Base-by-base conservation (phyloP, 2,888 invertebrate species). In the Acrocera orbiculus region DNA sequence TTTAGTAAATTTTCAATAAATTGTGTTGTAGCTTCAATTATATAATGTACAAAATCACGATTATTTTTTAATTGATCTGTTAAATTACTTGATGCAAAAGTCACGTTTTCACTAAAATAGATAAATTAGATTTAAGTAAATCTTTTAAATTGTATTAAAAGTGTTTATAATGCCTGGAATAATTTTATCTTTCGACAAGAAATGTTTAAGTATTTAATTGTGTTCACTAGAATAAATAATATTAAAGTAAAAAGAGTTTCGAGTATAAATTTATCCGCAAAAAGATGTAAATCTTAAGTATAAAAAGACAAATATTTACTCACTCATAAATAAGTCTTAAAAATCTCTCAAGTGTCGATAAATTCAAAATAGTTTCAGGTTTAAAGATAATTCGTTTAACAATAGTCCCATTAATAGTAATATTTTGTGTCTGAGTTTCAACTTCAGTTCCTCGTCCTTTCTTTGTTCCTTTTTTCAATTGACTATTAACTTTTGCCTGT, bases 1-100 rank as follows among this genome's bases (percentile, higher is more conserved):
- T 43, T 41, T 10, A 53, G 55, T 15, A 56, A 47, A 6, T 36
- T 36, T 38, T 52, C 49, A 3, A 58, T 41, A 23, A 48, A 50
- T 3, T 33, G 29, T 1, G 44, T 40, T 1, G 53, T 38, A 5
- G 49, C 42, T 45, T 65, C 61, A 16, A 72, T 48, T 8, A 67
- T 54, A 43, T 68, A 72, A n/a, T 62, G 61, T 37, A 69, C 67
- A 26, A 74, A 56, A 6, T 66, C 65, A 1, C 52, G 49, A 32
- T 67, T 64, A 9, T 62, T 58, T 44, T 64, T 64, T 17, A 74
- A 44, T 19, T 56, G 43, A 19, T 52, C 56, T 1, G 62, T 54
- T 37, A 65, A 58, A 10, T 59, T 56, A 2, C 53, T 44, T 3
- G 62, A 53, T 2, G 66, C 56, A 65, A 69, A 72, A 5, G 61